phyloP scores from a whole-genome alignment of 2,797 vertebrate species.

The Pantherophis alleghaniensis region DNA sequence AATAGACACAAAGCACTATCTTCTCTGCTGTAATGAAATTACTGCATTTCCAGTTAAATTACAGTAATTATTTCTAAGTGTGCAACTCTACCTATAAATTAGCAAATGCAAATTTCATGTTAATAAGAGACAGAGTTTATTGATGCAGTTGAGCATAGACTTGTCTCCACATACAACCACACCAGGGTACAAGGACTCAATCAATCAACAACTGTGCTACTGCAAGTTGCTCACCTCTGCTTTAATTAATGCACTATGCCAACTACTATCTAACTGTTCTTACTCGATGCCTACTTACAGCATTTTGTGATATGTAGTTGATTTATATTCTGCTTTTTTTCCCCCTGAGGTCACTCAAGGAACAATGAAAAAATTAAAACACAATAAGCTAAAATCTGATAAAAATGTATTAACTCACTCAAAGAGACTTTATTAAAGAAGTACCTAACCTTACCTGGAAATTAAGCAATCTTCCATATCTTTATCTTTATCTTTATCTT shows the following conservation, averaged over 20 bases:
- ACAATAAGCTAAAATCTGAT: background rate
- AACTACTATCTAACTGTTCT: background rate
- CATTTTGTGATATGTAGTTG: background rate
- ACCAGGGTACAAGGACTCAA: background rate
- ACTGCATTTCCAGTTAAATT: background rate
- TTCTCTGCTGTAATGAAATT: background rate
- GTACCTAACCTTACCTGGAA: background rate
- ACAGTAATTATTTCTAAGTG: background rate
- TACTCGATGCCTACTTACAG: background rate
- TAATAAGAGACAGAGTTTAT: background rate
- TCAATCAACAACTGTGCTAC: background rate
- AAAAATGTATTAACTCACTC: background rate
- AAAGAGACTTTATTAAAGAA: background rate
- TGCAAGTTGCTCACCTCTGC: background rate
- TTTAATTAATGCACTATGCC: background rate
- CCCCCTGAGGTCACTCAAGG: background rate
- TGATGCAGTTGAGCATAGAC: background rate
- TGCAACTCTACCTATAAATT: background rate
- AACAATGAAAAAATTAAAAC: background rate
- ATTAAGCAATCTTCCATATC: background rate
- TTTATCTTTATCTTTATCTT: too few relatives aligned
- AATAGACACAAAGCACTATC: background rate
- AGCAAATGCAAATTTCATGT: background rate
- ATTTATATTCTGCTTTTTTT: background rate
- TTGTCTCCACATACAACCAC: background rate